Conservation (phyloP, 2,113 vertebrate genomes). For the Cynoglossus semilaevis region DNA sequence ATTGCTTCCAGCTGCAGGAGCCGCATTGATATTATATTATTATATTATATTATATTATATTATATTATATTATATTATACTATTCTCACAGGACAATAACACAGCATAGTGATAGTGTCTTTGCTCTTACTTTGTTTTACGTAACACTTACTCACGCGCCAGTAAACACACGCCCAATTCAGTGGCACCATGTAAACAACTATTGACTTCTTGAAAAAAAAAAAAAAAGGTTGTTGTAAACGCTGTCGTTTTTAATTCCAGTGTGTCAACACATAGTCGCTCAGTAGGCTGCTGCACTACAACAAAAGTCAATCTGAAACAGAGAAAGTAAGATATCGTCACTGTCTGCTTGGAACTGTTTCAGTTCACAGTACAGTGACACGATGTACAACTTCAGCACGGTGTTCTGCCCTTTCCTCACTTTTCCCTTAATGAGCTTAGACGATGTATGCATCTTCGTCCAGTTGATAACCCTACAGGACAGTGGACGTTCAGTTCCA, state of each 20-base stretch:
- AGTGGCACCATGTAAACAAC: conserved; percentile 2
- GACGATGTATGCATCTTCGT: neutral
- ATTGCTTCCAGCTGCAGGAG: neutral
- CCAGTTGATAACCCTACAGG: conserved; percentile 18
- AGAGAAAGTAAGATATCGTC: conserved; percentile 4
- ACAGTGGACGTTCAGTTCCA: conserved; percentile 10
- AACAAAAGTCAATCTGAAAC: neutral
- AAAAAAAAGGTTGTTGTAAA: neutral
- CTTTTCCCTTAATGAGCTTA: conserved; percentile 8
- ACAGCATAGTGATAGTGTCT: neutral
- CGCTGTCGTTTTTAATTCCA: conserved; percentile 19
- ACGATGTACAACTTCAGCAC: conserved; percentile 26
- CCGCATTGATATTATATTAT: conserved; percentile 3
- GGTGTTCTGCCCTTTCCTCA: conserved; percentile 18
- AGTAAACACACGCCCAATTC: conserved; percentile 2
- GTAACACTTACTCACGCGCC: conserved; percentile 3
- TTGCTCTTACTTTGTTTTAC: neutral
- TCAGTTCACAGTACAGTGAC: conserved; percentile 15
- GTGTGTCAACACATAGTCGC: conserved; percentile 36
- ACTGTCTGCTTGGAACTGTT: conserved; percentile 12
- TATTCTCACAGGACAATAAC: neutral
- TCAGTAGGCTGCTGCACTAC: conserved; percentile 25
- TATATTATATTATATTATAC: conserved; percentile 7
- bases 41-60: conserved; percentile 8
- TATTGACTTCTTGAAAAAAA: conserved; percentile 8